Percentiles rank a stretch among this genome's conserved stretches.
Conservation (phyloP, 1,140 invertebrate genomes). For the Anthonomus grandis region DNA sequence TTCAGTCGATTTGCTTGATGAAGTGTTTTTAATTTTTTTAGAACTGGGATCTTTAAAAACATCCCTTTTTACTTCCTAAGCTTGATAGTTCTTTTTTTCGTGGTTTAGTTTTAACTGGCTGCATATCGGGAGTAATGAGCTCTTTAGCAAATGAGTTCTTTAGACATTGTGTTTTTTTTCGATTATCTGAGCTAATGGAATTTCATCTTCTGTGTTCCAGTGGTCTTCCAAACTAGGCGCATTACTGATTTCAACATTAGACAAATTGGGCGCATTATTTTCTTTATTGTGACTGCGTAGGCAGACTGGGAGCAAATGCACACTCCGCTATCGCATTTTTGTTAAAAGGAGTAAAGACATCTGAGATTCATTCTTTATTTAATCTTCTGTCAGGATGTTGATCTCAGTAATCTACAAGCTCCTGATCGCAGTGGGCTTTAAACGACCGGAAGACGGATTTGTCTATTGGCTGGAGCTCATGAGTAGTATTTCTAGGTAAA, state of each 20-base stretch:
- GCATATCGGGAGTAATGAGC: too few relatives aligned
- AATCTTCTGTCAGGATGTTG: not conserved
- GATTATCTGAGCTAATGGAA: too few relatives aligned
- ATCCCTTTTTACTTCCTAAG: too few relatives aligned
- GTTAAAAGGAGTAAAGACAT: conserved; percentile 13
- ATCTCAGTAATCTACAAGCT: conserved; percentile 15
- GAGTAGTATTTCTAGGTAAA: conserved; percentile 46
- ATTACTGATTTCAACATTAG: conserved; percentile 7
- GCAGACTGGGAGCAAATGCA: not conserved
- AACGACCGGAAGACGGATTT: conserved; percentile 38
- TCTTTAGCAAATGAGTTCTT: conserved; percentile 9
- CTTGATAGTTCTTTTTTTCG: too few relatives aligned
- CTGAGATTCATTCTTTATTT: conserved; percentile 10
- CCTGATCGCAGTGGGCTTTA: conserved; percentile 17
- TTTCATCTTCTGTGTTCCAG: conserved; percentile 15
- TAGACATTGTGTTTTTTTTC: conserved; percentile 14
- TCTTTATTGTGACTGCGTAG: conserved; percentile 4
- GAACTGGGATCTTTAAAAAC: conserved; percentile 9
- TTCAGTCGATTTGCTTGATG: not conserved
- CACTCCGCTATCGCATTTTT: conserved; percentile 6
- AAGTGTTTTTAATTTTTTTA: conserved; percentile 15
- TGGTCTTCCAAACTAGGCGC: not conserved
- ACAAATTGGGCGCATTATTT: not conserved
- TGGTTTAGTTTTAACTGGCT: too few relatives aligned
- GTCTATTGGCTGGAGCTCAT: conserved; percentile 49